Evolutionary conservation across 2,113 vertebrate genomes (phyloP), one percentile per base, ranked within the genome.

Genomic region (Lates calcarifer): DNA sequence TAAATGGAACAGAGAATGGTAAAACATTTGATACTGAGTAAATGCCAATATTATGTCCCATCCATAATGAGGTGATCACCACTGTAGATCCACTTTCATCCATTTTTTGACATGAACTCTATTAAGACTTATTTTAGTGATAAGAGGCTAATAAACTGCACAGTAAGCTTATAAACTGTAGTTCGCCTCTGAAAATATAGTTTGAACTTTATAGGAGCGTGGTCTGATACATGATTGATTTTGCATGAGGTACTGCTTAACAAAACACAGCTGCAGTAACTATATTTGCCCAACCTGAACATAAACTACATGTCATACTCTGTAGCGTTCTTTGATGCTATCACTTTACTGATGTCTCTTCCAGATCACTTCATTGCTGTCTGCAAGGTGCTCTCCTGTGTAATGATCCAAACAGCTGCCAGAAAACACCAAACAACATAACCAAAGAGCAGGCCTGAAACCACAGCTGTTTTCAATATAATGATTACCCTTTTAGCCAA

Each of bases 291-390:
- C 47, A 53, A 63, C 11, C 47, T 76, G 29, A 69, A 73, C 60
- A 82, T 29, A 87, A 72, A 75, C 43, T 55, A 41, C 47, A 74
- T 39, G 56, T 29, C 12, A 63, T n/a, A 35, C 43, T 51, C 47
- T 35, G 26, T 3, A 26, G n/a, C 47, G 1, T 70, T 61, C 1
- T 35, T 60, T 60, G 8, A 79, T 53, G 28, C 28, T 43, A 10
- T 79, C 49, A 29, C 65, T 66, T 58, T 14, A 35, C 64, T 79
- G 77, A 82, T 87, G 66, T 71, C 43, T 60, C 61, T 84, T 82
- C 71, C 79, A 87, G 83, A 84, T 37, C n/a, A 53, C 64, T 62
- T 53, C 18, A 79, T 41, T 28, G 62, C 74, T 67, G 57, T 13
- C 57, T 66, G 55, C 47, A 49, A 64, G 74, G 74, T 55, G 5